Percentiles rank a stretch among this genome's conserved stretches.
Evolutionary conservation across 2,888 invertebrate genomes (phyloP).

Genomic region (Cremastinae sp.): DNA sequence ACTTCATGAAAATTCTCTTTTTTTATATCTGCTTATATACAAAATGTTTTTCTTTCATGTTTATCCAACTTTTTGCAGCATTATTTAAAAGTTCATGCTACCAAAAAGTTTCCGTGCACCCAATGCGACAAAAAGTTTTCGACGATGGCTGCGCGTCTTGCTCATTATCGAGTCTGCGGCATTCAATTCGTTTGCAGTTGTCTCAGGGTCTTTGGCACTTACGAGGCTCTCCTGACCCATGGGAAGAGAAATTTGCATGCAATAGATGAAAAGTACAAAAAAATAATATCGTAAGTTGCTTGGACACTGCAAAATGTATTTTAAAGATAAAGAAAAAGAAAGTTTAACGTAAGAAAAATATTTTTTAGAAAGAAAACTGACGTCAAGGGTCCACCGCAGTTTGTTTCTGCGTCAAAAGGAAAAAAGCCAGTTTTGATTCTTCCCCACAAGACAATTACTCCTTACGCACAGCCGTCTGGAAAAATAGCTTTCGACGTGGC

Average conservation of each 20-base stretch:
- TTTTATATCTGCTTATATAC: neutral
- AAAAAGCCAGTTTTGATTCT: slow-evolving; percentile 65
- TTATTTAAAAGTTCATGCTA: slow-evolving; percentile 80
- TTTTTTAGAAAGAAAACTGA: slow-evolving; percentile 27
- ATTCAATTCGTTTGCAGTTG: slow-evolving; percentile 77
- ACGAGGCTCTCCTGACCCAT: slow-evolving; percentile 80
- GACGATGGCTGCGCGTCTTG: slow-evolving; percentile 77
- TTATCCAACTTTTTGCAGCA: slow-evolving; percentile 71
- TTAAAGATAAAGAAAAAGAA: no score
- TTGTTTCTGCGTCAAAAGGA: neutral
- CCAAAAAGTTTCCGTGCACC: slow-evolving; percentile 76
- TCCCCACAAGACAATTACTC: slow-evolving; percentile 38
- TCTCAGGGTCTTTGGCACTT: slow-evolving; percentile 74
- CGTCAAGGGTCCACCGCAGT: neutral
- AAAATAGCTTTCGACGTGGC: slow-evolving; percentile 70
- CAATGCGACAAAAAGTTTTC: slow-evolving; percentile 79
- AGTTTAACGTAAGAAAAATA: no score
- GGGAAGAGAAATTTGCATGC: slow-evolving; percentile 75
- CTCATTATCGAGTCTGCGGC: slow-evolving; percentile 78
- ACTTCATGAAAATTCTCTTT: no score
- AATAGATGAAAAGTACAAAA: slow-evolving; percentile 76
- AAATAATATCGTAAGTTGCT: slow-evolving; percentile 68
- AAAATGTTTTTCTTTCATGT: neutral
- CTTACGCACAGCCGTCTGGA: slow-evolving; percentile 1
- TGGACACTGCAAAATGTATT: no score